Evolutionary conservation across 2,888 invertebrate species (phyloP), one percentile per base, ranked within the genome.

Genomic region (Archips xylosteana): DNA sequence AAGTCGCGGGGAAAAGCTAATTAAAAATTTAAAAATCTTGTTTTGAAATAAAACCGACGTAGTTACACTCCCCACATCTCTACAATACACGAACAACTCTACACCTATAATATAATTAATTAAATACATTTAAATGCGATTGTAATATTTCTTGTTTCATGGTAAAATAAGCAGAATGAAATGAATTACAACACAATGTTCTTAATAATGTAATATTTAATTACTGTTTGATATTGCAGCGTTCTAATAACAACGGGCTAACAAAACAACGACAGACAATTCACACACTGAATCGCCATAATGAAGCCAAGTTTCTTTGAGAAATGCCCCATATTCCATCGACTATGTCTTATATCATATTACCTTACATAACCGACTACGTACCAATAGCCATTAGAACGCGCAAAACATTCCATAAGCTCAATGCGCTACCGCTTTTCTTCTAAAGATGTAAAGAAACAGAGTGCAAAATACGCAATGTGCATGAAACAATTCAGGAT

Each of bases 271-370:
- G 36, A 45, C 63, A 10, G 34, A 32, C 47, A 9, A 34, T 57
- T 71, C 49, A 61, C 65, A 51, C 66, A 15, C 13, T 39, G 67
- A 47, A 68, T 68, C 63, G 57, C 69, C 76, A 78, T 77, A 79
- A 77, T 70, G 51, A 32, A 63, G 62, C 64, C 47, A 68, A 63
- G 62, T 75, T 77, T 77, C 77, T 79, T 82, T 80, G 78, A 80
- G 82, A 80, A 81, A 82, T 82, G 85, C 75, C 78, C 84, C 79
- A 86, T 83, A 85, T 87, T 85, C 78, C 80, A 65, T 59, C 57
- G 68, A 68, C 69, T 67, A 45, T 39, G 75, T 66, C 71, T 66
- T 75, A 59, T 63, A 67, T 75, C 76, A 70, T 12, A 69, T 74
- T 76, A 73, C 76, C 60, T 73, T 73, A 76, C 69, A 67, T 70